A percentile compares a stretch with the other conserved stretches of the same genome.
phyloP scores from a whole-genome alignment of 2,797 vertebrate genomes.

The Amphiprion clarkii region DNA sequence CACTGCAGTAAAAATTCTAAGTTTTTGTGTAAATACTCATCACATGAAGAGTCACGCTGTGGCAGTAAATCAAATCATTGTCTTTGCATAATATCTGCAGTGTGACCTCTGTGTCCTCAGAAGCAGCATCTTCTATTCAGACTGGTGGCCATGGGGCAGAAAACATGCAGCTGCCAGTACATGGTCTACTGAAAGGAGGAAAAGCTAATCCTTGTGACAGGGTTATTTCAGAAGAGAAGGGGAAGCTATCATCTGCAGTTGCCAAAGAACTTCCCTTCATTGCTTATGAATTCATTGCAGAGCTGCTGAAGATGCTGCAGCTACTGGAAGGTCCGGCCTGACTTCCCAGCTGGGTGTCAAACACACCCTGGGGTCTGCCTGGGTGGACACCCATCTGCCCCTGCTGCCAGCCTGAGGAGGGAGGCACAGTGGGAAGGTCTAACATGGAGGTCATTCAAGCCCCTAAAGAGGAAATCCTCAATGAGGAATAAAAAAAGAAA shows the following conservation, averaged over 20 bases:
- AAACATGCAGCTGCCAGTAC: slow-evolving; percentile 21
- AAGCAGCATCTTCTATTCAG: slow-evolving; percentile 24
- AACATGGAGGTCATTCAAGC: slow-evolving; percentile 43
- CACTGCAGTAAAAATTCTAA: neutral
- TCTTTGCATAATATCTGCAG: slow-evolving; percentile 38
- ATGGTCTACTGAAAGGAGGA: slow-evolving; percentile 33
- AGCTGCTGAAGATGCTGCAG: slow-evolving; percentile 34
- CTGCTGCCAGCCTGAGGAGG: slow-evolving; percentile 36
- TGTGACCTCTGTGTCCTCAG: slow-evolving; percentile 23
- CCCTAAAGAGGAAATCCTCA: slow-evolving; percentile 29
- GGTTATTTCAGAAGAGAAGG: slow-evolving; percentile 57
- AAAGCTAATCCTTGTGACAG: slow-evolving; percentile 53
- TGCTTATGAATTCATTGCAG: slow-evolving; percentile 21
- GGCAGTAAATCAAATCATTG: slow-evolving; percentile 5
- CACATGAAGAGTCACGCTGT: slow-evolving; percentile 12
- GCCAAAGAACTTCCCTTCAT: slow-evolving; percentile 18
- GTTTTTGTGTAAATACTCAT: neutral
- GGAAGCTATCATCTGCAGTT: slow-evolving; percentile 9
- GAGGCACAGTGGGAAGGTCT: slow-evolving; percentile 12
- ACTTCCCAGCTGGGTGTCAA: slow-evolving; percentile 77
- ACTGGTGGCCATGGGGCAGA: neutral
- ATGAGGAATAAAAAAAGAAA: neutral
- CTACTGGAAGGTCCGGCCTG: slow-evolving; percentile 32
- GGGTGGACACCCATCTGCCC: slow-evolving; percentile 66
- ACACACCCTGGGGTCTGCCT: slow-evolving; percentile 65